Base-by-base conservation (phyloP, 2,888 invertebrate genomes). In the Priocnemis perturbator region DNA sequence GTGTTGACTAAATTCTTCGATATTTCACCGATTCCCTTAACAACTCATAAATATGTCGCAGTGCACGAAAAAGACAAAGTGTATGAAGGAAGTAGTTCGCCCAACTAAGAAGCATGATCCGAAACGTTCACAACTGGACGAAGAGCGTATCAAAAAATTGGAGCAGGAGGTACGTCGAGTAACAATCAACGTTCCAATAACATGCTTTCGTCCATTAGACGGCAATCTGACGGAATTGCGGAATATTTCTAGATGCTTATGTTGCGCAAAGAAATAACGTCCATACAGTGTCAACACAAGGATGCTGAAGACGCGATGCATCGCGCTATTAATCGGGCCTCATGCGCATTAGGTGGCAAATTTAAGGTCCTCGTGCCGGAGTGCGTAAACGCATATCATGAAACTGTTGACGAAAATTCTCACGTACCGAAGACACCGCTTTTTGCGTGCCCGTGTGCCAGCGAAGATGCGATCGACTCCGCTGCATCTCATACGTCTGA, bases 121-220 rank as follows among this genome's bases (percentile, higher is more conserved):
- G 37, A 11, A 37, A 9, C 4, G 7, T 1, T 11, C 1, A 11
- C 11, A 37, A 37, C 7, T 11, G 37, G 37, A 80, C 56, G 58
- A 58, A 26, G 69, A 77, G 19, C 72, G 82, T 2, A 65, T 81
- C 17, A 61, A 71, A n/a, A 78, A 72, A 58, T 63, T 82, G 69
- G 81, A 81, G 53, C 73, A 73, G 45, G 80, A 82, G 73, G 81
- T 82, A 66, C 47, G 69, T 52, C 14, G 23, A 3, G 3, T 55
- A 55, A 37, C 1, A 37, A 37, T 7, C 7, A 7, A 11, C 1
- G 7, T 5, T 37, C 14, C 11, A 11, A 1, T 37, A 11, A 11
- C 4, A 11, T 9, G 7, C 11, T 7, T 37, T 11, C 17, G 26
- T 52, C 48, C 2, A 48, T 60, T 56, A 56, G 17, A 11, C 1